Evolutionary conservation across 2,797 vertebrate species (phyloP), one percentile per base, ranked within the genome.

Genomic region (Mionectes olivaceus): DNA sequence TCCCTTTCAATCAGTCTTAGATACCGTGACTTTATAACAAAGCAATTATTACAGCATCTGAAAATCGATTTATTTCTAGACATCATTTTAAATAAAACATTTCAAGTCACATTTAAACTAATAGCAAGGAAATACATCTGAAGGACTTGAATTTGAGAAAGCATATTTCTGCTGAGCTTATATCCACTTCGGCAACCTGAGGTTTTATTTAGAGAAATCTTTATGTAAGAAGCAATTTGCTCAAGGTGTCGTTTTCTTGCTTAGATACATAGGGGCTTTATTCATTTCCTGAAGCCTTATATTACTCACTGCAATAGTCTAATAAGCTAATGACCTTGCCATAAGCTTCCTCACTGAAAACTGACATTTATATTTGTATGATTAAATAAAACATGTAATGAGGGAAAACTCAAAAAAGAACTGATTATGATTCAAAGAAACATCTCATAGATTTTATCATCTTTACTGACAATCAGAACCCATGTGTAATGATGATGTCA

Each of bases 321-420:
- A 94, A 97, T 91, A 89, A 93, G 49, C 32, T 96, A 95, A 96
- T 69, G 96, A 97, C 94, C 96, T 97, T 97, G 92, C 96, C 83
- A 96, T 90, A 94, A 97, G 92, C 92, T 95, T 93, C 60, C 94
- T 95, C 49, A 46, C 69, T 95, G 94, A 97, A 96, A 97, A 83
- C 39, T 83, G 89, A 84, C 93, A 93, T 95, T 94, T 95, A 76
- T 76, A 97, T 96, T 95, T 97, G 95, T 96, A 93, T 87, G 74
- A 76, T 97, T 97, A 97, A 97, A 97, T 96, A 97, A 96, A 97
- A 95, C 68, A 93, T 90, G 75, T 87, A 95, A 90, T 82, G 60
- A 92, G 69, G 76, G 85, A 95, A 93, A 90, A 75, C 37, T 71
- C 30, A 18, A 81, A 77, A 94, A 95, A 91, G 28, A 91, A 76